Evolutionary conservation across 2,797 vertebrate species (phyloP).

Genomic region (Hipposideros larvatus): DNA sequence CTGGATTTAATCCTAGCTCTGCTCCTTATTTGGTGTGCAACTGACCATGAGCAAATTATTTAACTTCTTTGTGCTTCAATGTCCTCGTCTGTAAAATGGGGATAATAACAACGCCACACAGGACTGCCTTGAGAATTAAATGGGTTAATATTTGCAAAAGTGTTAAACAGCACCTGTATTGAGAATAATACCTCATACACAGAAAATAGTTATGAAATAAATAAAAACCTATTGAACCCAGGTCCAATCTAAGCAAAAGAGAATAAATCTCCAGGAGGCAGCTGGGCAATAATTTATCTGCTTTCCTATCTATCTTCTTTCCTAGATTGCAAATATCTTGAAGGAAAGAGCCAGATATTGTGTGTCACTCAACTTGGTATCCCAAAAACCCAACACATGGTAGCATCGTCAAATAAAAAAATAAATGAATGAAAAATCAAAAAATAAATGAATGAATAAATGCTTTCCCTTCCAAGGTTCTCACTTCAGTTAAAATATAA

Average conservation of each 20-base stretch:
- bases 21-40: background rate
- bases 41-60: background rate
- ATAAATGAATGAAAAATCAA: no score
- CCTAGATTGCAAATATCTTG: background rate
- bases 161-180: background rate
- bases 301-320: background rate
- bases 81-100: background rate
- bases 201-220: background rate
- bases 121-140: background rate
- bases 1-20: background rate
- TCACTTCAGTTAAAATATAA: conserved; percentile 13
- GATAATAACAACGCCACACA: background rate
- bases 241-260: background rate
- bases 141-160: background rate
- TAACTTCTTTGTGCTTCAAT: background rate
- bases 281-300: background rate
- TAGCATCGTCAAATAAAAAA: background rate
- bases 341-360: background rate
- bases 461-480: background rate
- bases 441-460: background rate
- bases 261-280: background rate
- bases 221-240: background rate
- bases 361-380: background rate
- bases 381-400: background rate
- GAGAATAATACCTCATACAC: background rate